phyloP scores from a whole-genome alignment of 2,797 vertebrate genomes.

The Pseudochirops cupreus region DNA sequence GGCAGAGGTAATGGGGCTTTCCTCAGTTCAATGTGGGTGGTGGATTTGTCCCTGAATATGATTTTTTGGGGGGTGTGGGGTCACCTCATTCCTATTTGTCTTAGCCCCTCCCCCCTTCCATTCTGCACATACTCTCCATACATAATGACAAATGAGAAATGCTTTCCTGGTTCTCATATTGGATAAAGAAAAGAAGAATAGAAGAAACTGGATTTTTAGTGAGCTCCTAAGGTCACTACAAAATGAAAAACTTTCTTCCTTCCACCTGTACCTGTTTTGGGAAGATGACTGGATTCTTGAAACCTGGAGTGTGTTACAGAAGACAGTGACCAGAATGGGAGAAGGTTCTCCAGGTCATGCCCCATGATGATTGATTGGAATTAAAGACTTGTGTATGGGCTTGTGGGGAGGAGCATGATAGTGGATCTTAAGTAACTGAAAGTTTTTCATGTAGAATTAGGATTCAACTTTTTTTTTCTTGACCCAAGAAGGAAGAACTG shows the following conservation, averaged over 20 bases:
- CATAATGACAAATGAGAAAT: not conserved
- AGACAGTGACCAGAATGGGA: not conserved
- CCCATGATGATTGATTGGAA: not conserved
- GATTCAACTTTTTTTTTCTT: not conserved
- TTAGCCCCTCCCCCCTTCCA: not conserved
- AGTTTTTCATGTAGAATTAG: not conserved
- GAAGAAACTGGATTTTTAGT: not conserved
- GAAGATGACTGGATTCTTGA: not conserved
- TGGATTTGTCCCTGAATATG: not conserved
- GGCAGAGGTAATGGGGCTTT: not conserved
- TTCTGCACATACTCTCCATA: not conserved
- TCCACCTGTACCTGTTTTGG: not conserved
- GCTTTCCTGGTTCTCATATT: not conserved
- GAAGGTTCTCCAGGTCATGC: not conserved
- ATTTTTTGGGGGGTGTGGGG: constrained; percentile 25
- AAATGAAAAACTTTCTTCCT: not conserved
- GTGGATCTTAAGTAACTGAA: not conserved
- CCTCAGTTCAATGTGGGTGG: not conserved
- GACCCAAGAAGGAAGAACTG: not conserved
- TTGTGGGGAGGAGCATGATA: not conserved
- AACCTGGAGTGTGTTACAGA: not conserved
- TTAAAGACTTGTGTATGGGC: not conserved
- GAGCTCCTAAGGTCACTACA: not conserved
- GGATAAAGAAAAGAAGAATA: not conserved
- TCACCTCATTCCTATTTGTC: not conserved